Evolutionary conservation across 2,113 vertebrate genomes (phyloP).

Genomic region (Herpailurus yagouaroundi): DNA sequence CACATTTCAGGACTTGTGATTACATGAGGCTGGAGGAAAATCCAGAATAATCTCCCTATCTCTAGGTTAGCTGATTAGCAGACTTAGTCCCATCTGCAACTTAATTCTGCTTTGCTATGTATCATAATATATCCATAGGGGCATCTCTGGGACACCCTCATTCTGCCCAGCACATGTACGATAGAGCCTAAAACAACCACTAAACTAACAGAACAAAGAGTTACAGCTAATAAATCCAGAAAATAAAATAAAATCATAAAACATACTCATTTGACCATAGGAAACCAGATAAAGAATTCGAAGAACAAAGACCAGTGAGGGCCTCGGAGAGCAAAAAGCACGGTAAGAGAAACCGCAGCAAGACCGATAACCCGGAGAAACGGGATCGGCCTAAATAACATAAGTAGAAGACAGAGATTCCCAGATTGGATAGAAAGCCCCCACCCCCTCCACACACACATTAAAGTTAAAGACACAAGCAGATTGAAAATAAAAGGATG

Average conservation of each 20-base stretch:
- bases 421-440: background rate
- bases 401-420: background rate
- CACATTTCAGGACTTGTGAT: background rate
- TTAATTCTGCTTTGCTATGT: background rate
- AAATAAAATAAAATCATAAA: background rate
- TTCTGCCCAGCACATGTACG: background rate
- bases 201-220: background rate
- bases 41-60: background rate
- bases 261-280: background rate
- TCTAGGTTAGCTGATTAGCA: background rate
- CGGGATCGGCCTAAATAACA: background rate
- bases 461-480: background rate
- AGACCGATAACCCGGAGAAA: background rate
- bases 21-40: background rate
- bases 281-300: background rate
- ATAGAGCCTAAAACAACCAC: background rate
- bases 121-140: too few relatives aligned
- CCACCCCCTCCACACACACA: background rate
- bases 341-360: too few relatives aligned
- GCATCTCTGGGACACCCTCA: background rate
- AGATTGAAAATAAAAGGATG: background rate
- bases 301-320: background rate
- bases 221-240: background rate
- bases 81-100: background rate
- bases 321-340: rapidly evolving